Evolutionary conservation across 2,888 invertebrate species (phyloP).

Genomic region (Acronicta aceris): DNA sequence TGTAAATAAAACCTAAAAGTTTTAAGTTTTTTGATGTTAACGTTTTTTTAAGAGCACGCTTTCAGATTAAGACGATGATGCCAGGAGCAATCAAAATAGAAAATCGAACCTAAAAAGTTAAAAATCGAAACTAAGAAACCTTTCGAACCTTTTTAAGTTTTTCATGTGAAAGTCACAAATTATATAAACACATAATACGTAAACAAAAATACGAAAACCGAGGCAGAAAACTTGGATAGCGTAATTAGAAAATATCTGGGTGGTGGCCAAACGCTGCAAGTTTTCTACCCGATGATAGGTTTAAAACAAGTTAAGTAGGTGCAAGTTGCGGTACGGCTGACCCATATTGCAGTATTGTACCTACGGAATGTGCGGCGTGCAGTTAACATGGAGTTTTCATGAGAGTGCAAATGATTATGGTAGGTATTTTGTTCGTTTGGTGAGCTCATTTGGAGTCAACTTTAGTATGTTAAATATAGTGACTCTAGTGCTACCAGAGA

Average conservation of each 20-base stretch:
- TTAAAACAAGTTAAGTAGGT: slow-evolving; percentile 49
- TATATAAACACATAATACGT: not conserved
- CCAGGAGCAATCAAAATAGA: no score
- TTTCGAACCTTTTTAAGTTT: no score
- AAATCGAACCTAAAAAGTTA: no score
- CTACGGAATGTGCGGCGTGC: slow-evolving; percentile 32
- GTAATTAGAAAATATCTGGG: slow-evolving; percentile 44
- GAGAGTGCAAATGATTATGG: slow-evolving; percentile 23
- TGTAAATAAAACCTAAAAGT: no score
- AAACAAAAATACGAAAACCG: slow-evolving; percentile 1
- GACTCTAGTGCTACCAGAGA: no score
- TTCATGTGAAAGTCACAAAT: no score
- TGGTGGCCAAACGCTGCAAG: slow-evolving; percentile 42
- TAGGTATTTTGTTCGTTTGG: slow-evolving; percentile 1
- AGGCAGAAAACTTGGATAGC: slow-evolving; percentile 4
- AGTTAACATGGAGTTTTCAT: slow-evolving; percentile 29
- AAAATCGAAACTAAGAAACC: no score
- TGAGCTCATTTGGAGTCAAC: not conserved
- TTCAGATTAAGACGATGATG: no score
- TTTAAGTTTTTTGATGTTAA: no score
- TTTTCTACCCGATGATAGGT: slow-evolving; percentile 49
- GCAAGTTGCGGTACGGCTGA: slow-evolving; percentile 57
- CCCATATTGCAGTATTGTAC: slow-evolving; percentile 52
- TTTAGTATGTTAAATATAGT: no score
- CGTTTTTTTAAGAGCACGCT: no score